Evolutionary conservation across 2,113 vertebrate genomes (phyloP).

Genomic region (Sula dactylatra): DNA sequence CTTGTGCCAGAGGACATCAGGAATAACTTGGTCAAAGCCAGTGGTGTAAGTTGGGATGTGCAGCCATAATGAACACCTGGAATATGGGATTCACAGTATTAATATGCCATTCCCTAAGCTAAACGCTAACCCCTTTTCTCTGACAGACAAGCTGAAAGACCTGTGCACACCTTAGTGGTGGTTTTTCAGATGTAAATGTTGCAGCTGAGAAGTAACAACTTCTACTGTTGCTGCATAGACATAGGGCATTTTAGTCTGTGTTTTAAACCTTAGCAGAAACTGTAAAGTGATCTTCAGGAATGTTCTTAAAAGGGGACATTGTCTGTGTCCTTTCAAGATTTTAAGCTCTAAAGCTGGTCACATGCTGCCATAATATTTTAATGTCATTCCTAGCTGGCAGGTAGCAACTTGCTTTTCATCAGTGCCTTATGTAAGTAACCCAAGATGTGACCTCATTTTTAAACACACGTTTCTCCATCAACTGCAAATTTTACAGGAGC

Average conservation of each 20-base stretch:
- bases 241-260: neutral
- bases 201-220: neutral
- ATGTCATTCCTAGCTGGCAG: conserved; percentile 36
- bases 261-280: conserved; percentile 3
- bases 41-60: fast-evolving
- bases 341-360: conserved; percentile 39
- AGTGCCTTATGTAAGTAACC: conserved; percentile 3
- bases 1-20: neutral
- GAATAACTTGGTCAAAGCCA: neutral
- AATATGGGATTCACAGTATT: neutral
- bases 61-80: neutral
- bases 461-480: neutral
- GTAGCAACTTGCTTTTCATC: conserved; percentile 52
- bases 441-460: neutral
- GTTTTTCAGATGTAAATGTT: neutral
- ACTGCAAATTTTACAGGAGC: neutral
- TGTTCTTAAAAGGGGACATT: conserved; percentile 32
- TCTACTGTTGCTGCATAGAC: neutral
- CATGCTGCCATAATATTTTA: conserved; percentile 40
- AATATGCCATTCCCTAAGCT: neutral
- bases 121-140: neutral
- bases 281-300: conserved; percentile 11
- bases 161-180: neutral
- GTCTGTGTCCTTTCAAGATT: conserved; percentile 26
- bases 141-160: neutral